Percentiles rank a stretch among this genome's conserved stretches.
Evolutionary conservation across 2,888 invertebrate species (phyloP).

Genomic region (Notodonta ziczac): DNA sequence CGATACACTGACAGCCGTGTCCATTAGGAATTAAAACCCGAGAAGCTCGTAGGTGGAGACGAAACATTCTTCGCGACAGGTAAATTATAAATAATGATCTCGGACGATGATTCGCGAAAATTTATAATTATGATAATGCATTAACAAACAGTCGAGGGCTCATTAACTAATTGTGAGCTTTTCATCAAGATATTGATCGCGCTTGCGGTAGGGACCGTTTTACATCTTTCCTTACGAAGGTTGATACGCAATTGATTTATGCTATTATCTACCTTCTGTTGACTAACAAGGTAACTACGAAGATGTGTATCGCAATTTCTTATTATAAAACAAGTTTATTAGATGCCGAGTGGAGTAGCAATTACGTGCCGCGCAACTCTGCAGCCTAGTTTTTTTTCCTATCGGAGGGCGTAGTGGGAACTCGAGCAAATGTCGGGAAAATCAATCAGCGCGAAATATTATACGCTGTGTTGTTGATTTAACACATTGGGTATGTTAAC

Average conservation of each 20-base stretch:
- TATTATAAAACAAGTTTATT: conserved; percentile 74
- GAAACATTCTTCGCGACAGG: conserved; percentile 40
- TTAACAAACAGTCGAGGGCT: conserved; percentile 35
- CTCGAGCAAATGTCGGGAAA: conserved; percentile 68
- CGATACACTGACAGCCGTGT: conserved; percentile 46
- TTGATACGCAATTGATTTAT: conserved; percentile 57
- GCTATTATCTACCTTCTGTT: conserved; percentile 50
- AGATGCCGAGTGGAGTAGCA: conserved; percentile 48
- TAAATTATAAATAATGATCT: conserved; percentile 70
- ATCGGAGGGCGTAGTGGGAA: conserved; percentile 59
- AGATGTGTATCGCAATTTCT: conserved; percentile 67
- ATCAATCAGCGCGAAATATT: conserved; percentile 61
- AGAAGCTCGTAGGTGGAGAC: conserved; percentile 37
- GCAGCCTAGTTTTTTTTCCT: conserved; percentile 50
- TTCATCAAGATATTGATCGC: conserved; percentile 49
- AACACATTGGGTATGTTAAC: conserved; percentile 11
- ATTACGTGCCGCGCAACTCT: conserved; percentile 54
- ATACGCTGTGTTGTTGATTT: conserved; percentile 25
- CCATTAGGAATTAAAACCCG: conserved; percentile 58
- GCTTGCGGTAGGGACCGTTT: conserved; percentile 37
- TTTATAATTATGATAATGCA: conserved; percentile 67
- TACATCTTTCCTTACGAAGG: conserved; percentile 48
- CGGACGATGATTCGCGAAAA: conserved; percentile 73
- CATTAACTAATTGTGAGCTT: conserved; percentile 34
- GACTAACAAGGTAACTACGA: conserved; percentile 50